These are phyloP conservation scores for Colistium nudipinnis DNA, from an alignment of 2,113 vertebrate genomes.

Conservation along the genomic window DNA sequence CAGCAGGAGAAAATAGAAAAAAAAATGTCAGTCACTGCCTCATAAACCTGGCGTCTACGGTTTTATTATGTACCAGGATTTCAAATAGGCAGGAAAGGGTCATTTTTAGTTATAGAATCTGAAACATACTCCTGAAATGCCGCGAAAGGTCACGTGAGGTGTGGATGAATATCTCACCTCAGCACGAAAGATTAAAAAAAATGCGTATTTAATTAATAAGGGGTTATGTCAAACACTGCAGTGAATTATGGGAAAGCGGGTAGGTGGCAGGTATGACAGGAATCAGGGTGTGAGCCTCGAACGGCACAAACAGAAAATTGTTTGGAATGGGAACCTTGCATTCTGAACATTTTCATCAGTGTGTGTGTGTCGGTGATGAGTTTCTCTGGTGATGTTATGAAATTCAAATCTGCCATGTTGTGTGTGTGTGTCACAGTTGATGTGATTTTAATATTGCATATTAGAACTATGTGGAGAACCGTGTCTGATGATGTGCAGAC, in stretches of 20 bases:
- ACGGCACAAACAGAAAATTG: constrained; percentile 3
- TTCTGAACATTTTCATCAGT: constrained; percentile 4
- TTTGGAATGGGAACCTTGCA: constrained; percentile 28
- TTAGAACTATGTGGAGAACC: too few species aligned
- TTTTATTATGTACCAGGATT: too few species aligned
- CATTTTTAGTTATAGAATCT: too few species aligned
- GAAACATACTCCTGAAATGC: too few species aligned
- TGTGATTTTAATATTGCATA: too few species aligned
- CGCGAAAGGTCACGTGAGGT: too few species aligned
- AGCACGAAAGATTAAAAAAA: constrained; percentile 9
- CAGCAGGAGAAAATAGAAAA: constrained; percentile 19
- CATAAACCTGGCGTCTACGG: background rate
- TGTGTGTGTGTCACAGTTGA: background rate
- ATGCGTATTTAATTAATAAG: background rate
- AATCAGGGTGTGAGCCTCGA: constrained; percentile 58
- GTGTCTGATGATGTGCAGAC: too few species aligned
- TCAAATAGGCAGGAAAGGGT: too few species aligned
- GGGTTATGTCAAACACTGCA: background rate
- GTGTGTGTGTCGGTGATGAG: background rate
- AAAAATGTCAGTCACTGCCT: too few species aligned
- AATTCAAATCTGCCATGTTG: too few species aligned
- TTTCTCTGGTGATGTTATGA: background rate
- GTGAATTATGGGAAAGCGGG: constrained; percentile 36
- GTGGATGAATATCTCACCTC: too few species aligned
- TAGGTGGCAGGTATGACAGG: constrained; percentile 26